phyloP scores from a whole-genome alignment of 2,113 vertebrate genomes.

The Ceyx cyanopectus region DNA sequence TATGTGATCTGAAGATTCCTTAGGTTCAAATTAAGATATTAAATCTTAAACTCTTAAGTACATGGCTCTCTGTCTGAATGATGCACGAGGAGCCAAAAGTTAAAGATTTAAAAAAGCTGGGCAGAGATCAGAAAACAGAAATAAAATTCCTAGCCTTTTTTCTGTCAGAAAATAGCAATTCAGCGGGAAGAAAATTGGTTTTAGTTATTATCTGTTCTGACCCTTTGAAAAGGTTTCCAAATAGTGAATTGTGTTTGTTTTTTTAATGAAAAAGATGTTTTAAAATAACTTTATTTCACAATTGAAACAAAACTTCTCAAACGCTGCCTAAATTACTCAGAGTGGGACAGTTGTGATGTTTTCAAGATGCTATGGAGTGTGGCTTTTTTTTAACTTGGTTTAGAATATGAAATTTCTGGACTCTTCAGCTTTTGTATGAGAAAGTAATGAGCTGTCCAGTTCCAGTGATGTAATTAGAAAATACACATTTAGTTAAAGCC shows the following conservation, averaged over 20 bases:
- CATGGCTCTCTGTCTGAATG: neutral
- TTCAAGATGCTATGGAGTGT: neutral
- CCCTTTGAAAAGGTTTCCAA: neutral
- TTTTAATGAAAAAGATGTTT: neutral
- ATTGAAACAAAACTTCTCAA: neutral
- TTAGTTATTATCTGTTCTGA: neutral
- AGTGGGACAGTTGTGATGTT: neutral
- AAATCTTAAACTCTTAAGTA: neutral
- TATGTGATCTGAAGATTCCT: neutral
- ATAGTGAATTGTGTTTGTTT: neutral
- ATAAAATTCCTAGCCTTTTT: neutral
- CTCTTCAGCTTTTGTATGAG: neutral
- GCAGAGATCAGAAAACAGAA: neutral
- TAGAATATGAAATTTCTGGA: neutral
- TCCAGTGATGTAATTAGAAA: neutral
- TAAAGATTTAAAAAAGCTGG: neutral
- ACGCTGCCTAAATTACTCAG: neutral
- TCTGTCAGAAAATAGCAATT: neutral
- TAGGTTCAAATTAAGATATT: neutral
- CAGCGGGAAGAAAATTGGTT: neutral
- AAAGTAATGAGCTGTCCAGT: neutral
- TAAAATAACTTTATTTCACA: neutral
- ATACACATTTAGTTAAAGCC: neutral
- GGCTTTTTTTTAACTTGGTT: neutral
- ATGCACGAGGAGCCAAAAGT: neutral